Evolutionary conservation across 23 tunicate species (phyloP).

Genomic region (Styela plicata): DNA sequence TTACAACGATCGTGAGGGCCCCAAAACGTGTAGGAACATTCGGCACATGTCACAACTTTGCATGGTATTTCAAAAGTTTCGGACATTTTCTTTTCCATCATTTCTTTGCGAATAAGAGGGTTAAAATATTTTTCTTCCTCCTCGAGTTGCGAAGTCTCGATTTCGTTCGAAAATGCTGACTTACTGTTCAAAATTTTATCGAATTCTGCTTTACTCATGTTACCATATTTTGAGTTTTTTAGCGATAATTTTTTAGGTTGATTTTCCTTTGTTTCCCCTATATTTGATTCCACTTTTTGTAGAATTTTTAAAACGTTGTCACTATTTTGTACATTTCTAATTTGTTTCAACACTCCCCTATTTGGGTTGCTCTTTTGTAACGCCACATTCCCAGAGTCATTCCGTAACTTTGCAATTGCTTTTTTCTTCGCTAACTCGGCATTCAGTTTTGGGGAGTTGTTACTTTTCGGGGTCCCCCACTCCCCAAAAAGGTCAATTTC

Average conservation of each 20-base stretch:
- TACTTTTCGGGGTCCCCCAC: constrained; percentile 31
- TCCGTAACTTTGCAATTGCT: constrained; percentile 71
- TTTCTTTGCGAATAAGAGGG: constrained; percentile 76
- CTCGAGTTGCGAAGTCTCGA: constrained; percentile 64
- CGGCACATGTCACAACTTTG: constrained; percentile 79
- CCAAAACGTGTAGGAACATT: constrained; percentile 87
- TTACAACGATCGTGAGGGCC: constrained; percentile 89
- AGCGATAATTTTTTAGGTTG: not conserved
- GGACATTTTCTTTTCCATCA: constrained; percentile 84
- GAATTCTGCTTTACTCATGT: constrained; percentile 50
- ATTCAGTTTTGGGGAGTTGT: constrained; percentile 3
- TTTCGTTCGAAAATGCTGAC: constrained; percentile 46
- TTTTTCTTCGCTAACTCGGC: constrained; percentile 35
- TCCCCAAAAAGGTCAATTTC: constrained; percentile 48
- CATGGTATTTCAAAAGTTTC: constrained; percentile 59
- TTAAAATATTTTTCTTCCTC: constrained; percentile 72
- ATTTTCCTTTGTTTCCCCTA: constrained; percentile 15
- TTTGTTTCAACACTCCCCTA: constrained; percentile 23
- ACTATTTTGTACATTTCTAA: constrained; percentile 22
- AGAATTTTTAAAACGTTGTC: constrained; percentile 32
- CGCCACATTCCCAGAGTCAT: constrained; percentile 42
- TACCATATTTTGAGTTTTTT: constrained; percentile 9
- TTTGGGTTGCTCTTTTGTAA: constrained; percentile 52
- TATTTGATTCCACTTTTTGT: constrained; percentile 46
- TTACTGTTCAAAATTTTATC: constrained; percentile 45